Conservation (phyloP, 1,140 invertebrate genomes). For the Andricus grossulariae region DNA sequence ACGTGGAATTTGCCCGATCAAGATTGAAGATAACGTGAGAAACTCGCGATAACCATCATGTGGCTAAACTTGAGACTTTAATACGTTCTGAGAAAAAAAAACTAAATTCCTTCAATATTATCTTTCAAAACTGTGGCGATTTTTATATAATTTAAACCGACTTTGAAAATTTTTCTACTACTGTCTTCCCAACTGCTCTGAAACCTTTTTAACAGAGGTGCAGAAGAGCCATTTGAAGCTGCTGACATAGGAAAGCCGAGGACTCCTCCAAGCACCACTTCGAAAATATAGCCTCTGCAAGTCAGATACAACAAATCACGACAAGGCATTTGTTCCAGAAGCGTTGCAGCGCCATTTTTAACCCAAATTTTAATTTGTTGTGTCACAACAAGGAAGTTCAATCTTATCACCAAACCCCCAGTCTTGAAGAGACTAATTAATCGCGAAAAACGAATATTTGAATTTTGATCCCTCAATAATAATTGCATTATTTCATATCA, state of each 20-base stretch:
- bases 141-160: conserved; percentile 34
- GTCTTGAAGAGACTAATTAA: conserved; percentile 34
- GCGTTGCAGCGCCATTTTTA: conserved; percentile 34
- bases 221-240: conserved; percentile 37
- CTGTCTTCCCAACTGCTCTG: conserved; percentile 36
- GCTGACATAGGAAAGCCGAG: conserved; percentile 27
- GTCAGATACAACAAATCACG: conserved; percentile 43
- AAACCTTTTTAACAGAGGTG: conserved; percentile 43
- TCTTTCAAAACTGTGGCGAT: conserved; percentile 22
- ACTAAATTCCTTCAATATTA: conserved; percentile 19
- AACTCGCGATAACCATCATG: conserved; percentile 48
- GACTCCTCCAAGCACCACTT: conserved; percentile 36
- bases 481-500: background rate
- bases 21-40: conserved; percentile 44
- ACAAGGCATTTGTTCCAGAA: conserved; percentile 38
- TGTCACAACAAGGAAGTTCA: conserved; percentile 42
- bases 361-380: conserved; percentile 39
- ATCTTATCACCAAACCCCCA: conserved; percentile 42
- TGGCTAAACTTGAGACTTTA: conserved; percentile 35
- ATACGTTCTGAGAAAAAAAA: conserved; percentile 9
- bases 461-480: background rate
- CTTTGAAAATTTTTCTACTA: conserved; percentile 34
- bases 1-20: conserved; percentile 39
- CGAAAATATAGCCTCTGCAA: conserved; percentile 45
- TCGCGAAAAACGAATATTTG: background rate